Evolutionary conservation across 2,888 invertebrate species (phyloP).

Genomic region (Druceiella hillmani): DNA sequence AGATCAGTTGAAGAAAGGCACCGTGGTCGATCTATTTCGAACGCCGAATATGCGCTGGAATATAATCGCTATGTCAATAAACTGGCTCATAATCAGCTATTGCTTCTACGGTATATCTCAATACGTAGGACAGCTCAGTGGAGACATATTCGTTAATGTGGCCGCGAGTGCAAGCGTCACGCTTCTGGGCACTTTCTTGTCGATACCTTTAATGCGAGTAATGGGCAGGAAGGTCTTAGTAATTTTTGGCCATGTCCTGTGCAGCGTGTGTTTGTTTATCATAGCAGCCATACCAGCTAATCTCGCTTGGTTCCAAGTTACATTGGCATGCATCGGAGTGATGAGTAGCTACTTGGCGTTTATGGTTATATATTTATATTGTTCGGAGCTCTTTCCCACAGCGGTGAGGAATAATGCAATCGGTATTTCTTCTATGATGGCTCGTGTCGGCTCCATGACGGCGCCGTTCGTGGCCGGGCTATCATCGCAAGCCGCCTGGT

Average conservation of each 20-base stretch:
- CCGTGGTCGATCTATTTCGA: constrained; percentile 60
- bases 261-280: constrained; percentile 55
- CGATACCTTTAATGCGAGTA: constrained; percentile 57
- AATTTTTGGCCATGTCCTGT: constrained; percentile 56
- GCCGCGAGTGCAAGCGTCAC: constrained; percentile 66
- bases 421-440: constrained; percentile 85
- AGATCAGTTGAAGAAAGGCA: constrained; percentile 43
- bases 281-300: constrained; percentile 51
- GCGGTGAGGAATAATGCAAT: constrained; percentile 81
- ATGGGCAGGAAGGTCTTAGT: constrained; percentile 63
- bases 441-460: constrained; percentile 78
- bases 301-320: constrained; percentile 44
- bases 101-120: constrained; percentile 75
- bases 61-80: constrained; percentile 65
- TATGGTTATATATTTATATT: constrained; percentile 79
- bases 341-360: constrained; percentile 81
- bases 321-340: constrained; percentile 66
- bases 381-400: constrained; percentile 84
- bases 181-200: constrained; percentile 51
- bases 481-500: constrained; percentile 44
- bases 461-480: constrained; percentile 75
- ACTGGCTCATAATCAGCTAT: constrained; percentile 78
- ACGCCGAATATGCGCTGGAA: constrained; percentile 67
- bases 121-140: constrained; percentile 72
- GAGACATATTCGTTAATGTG: constrained; percentile 77